A percentile compares a stretch with the other conserved stretches of the same genome.
Conservation (phyloP, 2,888 invertebrate species). For the Gastracanthus pulcherrimus region DNA sequence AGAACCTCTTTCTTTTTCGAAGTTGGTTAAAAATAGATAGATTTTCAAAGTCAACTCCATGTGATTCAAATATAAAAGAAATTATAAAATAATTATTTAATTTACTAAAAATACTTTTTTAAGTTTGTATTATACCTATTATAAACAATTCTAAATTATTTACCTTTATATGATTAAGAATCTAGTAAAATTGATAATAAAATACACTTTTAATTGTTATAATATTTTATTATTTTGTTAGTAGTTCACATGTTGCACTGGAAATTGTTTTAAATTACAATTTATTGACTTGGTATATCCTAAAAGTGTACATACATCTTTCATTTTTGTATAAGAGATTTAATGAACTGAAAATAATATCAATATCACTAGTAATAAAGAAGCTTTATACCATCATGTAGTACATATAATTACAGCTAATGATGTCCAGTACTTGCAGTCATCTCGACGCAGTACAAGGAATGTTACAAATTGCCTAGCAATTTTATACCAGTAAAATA, state of each 20-base stretch:
- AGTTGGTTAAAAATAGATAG: too few relatives aligned
- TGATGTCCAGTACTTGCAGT: conserved; percentile 37
- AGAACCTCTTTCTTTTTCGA: too few relatives aligned
- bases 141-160: too few relatives aligned
- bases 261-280: conserved; percentile 23
- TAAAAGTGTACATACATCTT: conserved; percentile 15
- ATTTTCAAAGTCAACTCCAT: too few relatives aligned
- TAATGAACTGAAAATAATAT: conserved; percentile 37
- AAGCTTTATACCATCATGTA: conserved; percentile 1
- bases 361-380: conserved; percentile 20
- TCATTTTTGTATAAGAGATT: conserved; percentile 20
- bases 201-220: background rate
- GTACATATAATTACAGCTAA: conserved; percentile 16
- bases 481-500: conserved; percentile 38
- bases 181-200: background rate
- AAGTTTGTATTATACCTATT: too few relatives aligned
- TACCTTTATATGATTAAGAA: background rate
- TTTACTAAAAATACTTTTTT: too few relatives aligned
- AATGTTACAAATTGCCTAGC: conserved; percentile 45
- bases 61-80: too few relatives aligned
- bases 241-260: conserved; percentile 25
- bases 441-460: conserved; percentile 30
- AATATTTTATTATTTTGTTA: conserved; percentile 17
- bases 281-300: conserved; percentile 17
- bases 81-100: too few relatives aligned